Base-by-base conservation (phyloP, 1,140 invertebrate genomes). In the Ectropis grisescens region DNA sequence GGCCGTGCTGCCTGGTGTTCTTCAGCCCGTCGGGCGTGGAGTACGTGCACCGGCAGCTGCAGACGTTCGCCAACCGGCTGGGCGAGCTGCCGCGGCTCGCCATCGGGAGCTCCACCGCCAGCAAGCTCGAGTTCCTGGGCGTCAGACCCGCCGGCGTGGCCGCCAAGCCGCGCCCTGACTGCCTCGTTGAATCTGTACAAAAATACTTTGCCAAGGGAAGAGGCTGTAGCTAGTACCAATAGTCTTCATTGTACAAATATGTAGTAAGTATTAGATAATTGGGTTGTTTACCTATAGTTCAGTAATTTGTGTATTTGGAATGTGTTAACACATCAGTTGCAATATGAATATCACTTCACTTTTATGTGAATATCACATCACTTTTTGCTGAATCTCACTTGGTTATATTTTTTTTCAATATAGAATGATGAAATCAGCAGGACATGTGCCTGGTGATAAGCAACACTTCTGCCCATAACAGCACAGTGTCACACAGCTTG, bases 21-120 rank as follows among this genome's bases (percentile, higher is more conserved):
- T 86, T 86, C 32, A 85, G 84, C 19, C 84, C 84, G 0, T 86
- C 85, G 0, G 84, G 84, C 0, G 78, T 70, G 47, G 72, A 81
- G 27, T 81, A 78, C 33, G 64, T 75, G 7, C 58, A 75, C 23
- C 37, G 72, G 10, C 66, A 71, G 23, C 47, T 81, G 13, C 72
- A 81, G 29, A 81, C 75, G 1, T 74, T 80, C 29, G 65, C 41
- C 32, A 78, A 75, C 37, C 57, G 47, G 12, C 53, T 80, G 0
- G 59, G 55, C 4, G 27, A 34, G 11, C 41, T 80, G 11, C 75
- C 75, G 27, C 70, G 72, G 26, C 78, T 80, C 58, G 75, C 75
- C 16, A 80, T 80, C 26, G 75, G 75, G 1, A 80, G 75, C 36
- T 68, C 72, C 0, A 80, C 75, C 8, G 75, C 75, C 9, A 64